Conservation (phyloP, 2,113 vertebrate genomes). For the Oreochromis tanganicae region DNA sequence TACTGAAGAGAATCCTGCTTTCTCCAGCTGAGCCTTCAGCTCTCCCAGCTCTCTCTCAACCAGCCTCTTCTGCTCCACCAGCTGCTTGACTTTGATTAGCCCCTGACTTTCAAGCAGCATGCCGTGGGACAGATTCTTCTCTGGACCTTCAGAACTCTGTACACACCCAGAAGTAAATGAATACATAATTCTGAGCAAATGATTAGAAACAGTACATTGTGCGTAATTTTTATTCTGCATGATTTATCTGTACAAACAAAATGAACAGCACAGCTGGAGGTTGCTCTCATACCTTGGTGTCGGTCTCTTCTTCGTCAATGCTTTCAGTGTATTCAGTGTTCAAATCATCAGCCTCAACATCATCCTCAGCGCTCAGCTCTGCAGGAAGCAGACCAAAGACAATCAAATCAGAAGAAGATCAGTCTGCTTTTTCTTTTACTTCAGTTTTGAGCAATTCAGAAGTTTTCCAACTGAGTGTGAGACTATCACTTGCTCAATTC, state of each 20-base stretch:
- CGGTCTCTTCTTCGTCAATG: slow-evolving; percentile 71
- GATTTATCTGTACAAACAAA: rapidly evolving
- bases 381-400: not conserved
- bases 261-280: not conserved
- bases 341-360: slow-evolving; percentile 47
- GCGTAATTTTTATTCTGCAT: not conserved
- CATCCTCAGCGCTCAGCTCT: slow-evolving; percentile 69
- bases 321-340: slow-evolving; percentile 69
- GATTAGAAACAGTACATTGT: not conserved
- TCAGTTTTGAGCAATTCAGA: not conserved
- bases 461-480: not conserved
- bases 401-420: not conserved
- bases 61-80: slow-evolving; percentile 74
- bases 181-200: not conserved
- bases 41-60: slow-evolving; percentile 81
- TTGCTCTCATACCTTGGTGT: slow-evolving; percentile 60
- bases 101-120: slow-evolving; percentile 46
- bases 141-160: not conserved
- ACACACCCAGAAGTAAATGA: not conserved
- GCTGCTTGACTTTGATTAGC: slow-evolving; percentile 66
- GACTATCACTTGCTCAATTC: not conserved
- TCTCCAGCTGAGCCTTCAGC: slow-evolving; percentile 84
- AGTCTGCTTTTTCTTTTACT: not conserved
- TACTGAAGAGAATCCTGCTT: slow-evolving; percentile 83
- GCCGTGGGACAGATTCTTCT: not conserved